Evolutionary conservation across 2,888 invertebrate genomes (phyloP), one percentile per base, ranked within the genome.

Genomic region (Brachynemurus nebulosus): DNA sequence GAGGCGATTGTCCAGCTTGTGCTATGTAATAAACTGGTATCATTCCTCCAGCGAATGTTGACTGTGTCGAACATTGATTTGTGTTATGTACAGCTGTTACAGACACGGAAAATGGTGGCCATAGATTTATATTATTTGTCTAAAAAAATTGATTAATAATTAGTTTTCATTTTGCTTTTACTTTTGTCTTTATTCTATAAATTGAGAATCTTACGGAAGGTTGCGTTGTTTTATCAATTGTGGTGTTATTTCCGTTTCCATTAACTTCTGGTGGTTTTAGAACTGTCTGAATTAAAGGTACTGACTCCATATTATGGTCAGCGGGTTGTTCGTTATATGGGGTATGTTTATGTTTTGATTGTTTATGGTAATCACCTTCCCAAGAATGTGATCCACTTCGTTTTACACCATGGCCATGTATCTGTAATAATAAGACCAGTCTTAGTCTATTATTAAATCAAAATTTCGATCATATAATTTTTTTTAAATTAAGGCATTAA

Each of bases 81-180:
- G 56, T 57, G 48, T 57, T 54, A 48, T 57, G 60, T 45, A 64
- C 55, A 12, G 66, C 60, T 7, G 68, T 61, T 42, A 65, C 59
- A 1, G 69, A 67, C 35, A 72, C 67, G 1, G 76, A 71, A 53
- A 75, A 71, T 0, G 76, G 72, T 2, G 77, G 72, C 75, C 78
- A 76, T 5, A 74, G 52, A 51, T 73, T 74, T 12, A 72, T 63
- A 50, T 67, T 67, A 40, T 59, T 61, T 21, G 58, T 40, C 58
- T 65, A 51, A 8, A 55, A 49, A 11, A 47, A 30, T 39, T 35
- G 17, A 42, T 34, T 38, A 16, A 35, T 11, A 5, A 14, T 37
- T 37, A 9, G 11, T 17, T 17, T 9, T 20, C 18, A 37, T 37
- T 17, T 17, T 37, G 14, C 19, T 37, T 11, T 4, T 35, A 35